phyloP scores from a whole-genome alignment of 2,797 vertebrate genomes.

The Uromys caudimaculatus region DNA sequence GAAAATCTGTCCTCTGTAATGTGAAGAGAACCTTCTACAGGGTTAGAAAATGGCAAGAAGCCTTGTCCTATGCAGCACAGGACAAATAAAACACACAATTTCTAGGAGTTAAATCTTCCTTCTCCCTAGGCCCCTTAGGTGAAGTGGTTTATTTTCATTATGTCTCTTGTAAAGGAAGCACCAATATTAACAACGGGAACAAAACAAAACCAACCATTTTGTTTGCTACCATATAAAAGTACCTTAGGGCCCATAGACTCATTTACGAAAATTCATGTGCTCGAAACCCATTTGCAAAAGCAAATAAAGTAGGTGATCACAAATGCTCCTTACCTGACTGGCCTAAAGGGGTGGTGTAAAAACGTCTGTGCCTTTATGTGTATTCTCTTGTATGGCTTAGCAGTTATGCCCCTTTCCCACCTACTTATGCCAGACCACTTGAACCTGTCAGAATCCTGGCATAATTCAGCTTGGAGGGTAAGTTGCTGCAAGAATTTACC shows the following conservation, averaged over 20 bases:
- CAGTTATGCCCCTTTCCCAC: rapidly evolving
- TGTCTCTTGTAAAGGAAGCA: conserved; percentile 63
- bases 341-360: conserved; percentile 60
- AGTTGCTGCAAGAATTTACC: background rate
- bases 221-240: conserved; percentile 71
- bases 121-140: conserved; percentile 61
- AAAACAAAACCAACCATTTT: conserved; percentile 68
- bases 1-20: conserved; percentile 45
- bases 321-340: conserved; percentile 71
- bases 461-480: background rate
- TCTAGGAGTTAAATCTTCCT: conserved; percentile 70
- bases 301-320: conserved; percentile 81
- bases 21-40: conserved; percentile 48
- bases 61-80: conserved; percentile 24
- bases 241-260: conserved; percentile 79
- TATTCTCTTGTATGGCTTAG: background rate
- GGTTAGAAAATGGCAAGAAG: conserved; percentile 56
- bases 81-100: conserved; percentile 70
- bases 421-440: background rate
- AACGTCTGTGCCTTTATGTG: background rate
- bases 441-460: background rate
- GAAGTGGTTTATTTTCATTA: conserved; percentile 78
- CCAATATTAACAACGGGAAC: conserved; percentile 70
- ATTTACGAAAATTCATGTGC: conserved; percentile 78
- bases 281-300: conserved; percentile 81